These are phyloP conservation scores for Diabrotica virgifera DNA, from an alignment of 1,140 invertebrate species.

Conservation along the genomic window DNA sequence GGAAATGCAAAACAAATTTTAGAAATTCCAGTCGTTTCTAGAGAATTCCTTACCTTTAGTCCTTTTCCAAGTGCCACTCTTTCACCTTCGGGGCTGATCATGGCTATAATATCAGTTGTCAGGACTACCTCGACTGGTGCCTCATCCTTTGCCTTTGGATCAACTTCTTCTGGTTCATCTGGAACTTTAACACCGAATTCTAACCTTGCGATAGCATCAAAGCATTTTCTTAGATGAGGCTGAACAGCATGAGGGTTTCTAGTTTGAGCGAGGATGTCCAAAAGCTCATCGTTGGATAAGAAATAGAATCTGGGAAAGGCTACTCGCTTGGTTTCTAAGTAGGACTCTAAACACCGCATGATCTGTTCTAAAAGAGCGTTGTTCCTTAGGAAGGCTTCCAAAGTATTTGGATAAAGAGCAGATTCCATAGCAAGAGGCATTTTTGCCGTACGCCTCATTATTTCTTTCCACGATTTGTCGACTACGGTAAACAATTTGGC, in stretches of 20 bases:
- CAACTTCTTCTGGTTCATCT: constrained; percentile 30
- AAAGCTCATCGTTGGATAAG: constrained; percentile 88
- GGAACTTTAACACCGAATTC: constrained; percentile 68
- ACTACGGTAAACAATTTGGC: constrained; percentile 79
- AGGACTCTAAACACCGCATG: constrained; percentile 77
- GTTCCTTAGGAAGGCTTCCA: constrained; percentile 70
- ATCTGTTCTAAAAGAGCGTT: constrained; percentile 77
- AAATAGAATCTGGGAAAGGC: constrained; percentile 92
- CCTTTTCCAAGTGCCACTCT: constrained; percentile 74
- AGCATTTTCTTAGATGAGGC: constrained; percentile 84
- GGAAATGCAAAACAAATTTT: background rate
- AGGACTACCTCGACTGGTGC: constrained; percentile 42
- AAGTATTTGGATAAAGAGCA: constrained; percentile 61
- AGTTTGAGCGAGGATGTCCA: constrained; percentile 87
- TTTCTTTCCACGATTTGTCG: constrained; percentile 84
- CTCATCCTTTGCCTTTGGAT: constrained; percentile 30
- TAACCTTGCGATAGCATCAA: constrained; percentile 77
- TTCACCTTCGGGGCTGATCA: constrained; percentile 85
- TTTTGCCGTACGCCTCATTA: constrained; percentile 71
- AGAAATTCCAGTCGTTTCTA: too few relatives aligned
- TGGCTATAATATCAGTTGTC: constrained; percentile 80
- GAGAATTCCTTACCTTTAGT: constrained; percentile 43
- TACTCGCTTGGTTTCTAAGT: constrained; percentile 83
- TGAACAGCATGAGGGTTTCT: constrained; percentile 81
- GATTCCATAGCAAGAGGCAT: constrained; percentile 69